Evolutionary conservation across 2,888 invertebrate species (phyloP).

Genomic region (Dromius quadrimaculatus): DNA sequence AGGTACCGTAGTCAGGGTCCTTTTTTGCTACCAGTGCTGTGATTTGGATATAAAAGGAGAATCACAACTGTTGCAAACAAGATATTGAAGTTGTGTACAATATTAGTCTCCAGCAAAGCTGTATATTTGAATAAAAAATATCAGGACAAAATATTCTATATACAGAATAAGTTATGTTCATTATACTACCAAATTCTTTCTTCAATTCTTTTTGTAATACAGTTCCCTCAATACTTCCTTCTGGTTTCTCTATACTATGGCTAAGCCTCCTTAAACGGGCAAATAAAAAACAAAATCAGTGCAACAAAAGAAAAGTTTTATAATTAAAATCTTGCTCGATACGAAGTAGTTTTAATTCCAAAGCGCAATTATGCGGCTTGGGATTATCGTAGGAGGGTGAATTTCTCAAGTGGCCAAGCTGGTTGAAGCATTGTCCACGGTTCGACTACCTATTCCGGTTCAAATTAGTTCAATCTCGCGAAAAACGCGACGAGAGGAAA

Average conservation of each 20-base stretch:
- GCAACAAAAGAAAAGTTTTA: constrained; percentile 10
- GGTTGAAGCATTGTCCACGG: constrained; percentile 44
- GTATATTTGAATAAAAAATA: constrained; percentile 35
- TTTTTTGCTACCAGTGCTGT: too few relatives aligned
- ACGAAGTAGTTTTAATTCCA: constrained; percentile 50
- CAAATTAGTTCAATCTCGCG: constrained; percentile 50
- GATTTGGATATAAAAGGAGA: too few relatives aligned
- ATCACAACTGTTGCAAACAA: too few relatives aligned
- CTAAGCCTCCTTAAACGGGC: too few relatives aligned
- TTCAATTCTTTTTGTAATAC: too few relatives aligned
- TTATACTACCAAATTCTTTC: constrained; percentile 38
- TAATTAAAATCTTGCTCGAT: constrained; percentile 45
- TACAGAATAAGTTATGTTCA: constrained; percentile 30
- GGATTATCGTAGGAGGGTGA: not conserved
- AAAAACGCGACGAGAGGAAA: constrained; percentile 30
- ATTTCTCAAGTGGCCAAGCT: constrained; percentile 19
- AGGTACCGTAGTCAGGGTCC: too few relatives aligned
- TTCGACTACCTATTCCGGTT: constrained; percentile 50
- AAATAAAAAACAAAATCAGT: too few relatives aligned
- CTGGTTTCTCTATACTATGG: too few relatives aligned
- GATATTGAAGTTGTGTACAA: too few relatives aligned
- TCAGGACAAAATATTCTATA: constrained; percentile 24
- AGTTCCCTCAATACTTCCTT: too few relatives aligned
- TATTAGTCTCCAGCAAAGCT: constrained; percentile 14
- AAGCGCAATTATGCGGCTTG: constrained; percentile 4